Evolutionary conservation across 2,888 invertebrate genomes (phyloP), one percentile per base, ranked within the genome.

Genomic region (Pandemis corylana): DNA sequence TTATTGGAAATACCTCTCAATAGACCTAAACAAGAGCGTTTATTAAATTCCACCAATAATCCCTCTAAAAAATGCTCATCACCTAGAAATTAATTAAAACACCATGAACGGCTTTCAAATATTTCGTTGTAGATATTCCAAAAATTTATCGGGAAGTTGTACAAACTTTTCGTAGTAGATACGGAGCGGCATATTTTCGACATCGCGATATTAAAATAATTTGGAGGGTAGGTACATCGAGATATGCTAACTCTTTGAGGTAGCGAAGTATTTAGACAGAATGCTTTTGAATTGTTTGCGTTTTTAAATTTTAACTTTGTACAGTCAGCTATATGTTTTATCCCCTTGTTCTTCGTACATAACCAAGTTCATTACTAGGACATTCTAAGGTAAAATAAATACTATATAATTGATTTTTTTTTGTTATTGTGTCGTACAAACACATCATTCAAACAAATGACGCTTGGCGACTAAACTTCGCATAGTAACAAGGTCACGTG

Each of bases 161-260:
- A 20, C 15, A 13, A 78, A 82, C 79, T 72, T 83, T 80, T 79
- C 71, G 74, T 51, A 59, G 59, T 59, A 36, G 28, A 36, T 36
- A 59, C 46, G 76, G 75, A 56, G 46, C 65, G 67, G 28, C 77
- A 80, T 81, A 82, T 79, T 82, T 81, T 78, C 78, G 75, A 65
- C 65, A 78, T 67, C 7, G 72, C 76, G 76, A 81, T 81, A 82
- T 80, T 82, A 76, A 82, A 82, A 80, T 80, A 78, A 80, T 81
- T 81, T 77, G 59, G 77, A 69, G 9, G 75, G 72, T 75, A 77
- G 75, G 72, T 75, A 77, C 76, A 76, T 78, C 69, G 77, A 75
- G 75, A 77, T 77, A 74, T 61, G 20, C 68, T 53, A 71, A 77
- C 65, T 64, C 76, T 77, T 51, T 78, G 81, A 73, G 83, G 82